phyloP scores from a whole-genome alignment of 2,888 invertebrate genomes.

The Ichneumoninae sp. region DNA sequence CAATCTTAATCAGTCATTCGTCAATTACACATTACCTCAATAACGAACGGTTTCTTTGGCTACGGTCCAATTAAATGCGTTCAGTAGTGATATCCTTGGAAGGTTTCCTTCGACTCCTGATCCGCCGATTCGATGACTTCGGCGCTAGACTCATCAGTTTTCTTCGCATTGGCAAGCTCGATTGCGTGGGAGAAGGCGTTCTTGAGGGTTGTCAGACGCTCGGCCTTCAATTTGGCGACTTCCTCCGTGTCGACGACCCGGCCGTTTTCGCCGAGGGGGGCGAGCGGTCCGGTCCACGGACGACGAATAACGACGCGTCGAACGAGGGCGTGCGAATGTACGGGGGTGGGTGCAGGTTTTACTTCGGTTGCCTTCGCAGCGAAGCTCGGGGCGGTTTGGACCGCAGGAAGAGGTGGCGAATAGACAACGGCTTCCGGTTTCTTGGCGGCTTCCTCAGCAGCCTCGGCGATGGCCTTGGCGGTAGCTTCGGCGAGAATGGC shows the following conservation, averaged over 20 bases:
- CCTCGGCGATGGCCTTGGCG: constrained; percentile 18
- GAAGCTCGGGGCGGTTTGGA: background rate
- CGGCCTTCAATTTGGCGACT: constrained; percentile 72
- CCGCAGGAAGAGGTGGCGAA: background rate
- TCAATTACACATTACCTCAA: background rate
- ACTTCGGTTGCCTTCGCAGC: background rate
- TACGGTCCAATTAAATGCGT: background rate
- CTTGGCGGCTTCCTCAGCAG: background rate
- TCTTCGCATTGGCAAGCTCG: constrained; percentile 7
- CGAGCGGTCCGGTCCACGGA: constrained; percentile 11
- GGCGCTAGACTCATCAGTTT: background rate
- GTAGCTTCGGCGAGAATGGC: constrained; percentile 31
- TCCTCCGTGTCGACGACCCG: constrained; percentile 74
- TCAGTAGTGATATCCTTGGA: background rate
- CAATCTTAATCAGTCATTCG: background rate
- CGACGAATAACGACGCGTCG: background rate
- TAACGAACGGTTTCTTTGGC: background rate
- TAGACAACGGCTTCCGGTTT: background rate
- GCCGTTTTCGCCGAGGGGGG: constrained; percentile 73
- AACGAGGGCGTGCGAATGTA: background rate
- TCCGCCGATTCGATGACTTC: background rate
- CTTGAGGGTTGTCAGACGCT: constrained; percentile 63
- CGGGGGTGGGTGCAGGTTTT: background rate
- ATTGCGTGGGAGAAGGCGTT: background rate
- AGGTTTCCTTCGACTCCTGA: background rate